Base-by-base conservation (phyloP, 2,888 invertebrate genomes). In the Allygus modestus region DNA sequence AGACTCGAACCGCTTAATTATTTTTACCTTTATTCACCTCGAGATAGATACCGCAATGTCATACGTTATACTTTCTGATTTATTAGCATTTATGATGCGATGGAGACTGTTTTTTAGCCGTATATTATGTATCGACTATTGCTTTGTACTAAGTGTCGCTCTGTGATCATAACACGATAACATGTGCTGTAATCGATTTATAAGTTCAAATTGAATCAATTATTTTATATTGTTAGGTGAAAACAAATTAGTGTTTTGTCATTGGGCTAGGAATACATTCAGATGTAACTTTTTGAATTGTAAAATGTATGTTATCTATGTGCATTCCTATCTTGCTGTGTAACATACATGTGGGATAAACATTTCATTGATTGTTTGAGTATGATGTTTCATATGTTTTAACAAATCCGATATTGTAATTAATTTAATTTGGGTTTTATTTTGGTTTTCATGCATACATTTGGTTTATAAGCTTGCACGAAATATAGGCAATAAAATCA, bases 251-350 rank as follows among this genome's bases (percentile, higher is more conserved):
- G 65, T 65, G 65, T 65, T 28, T 65, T 65, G 65, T 5, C 65
- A 28, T 28, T 17, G 4, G 26, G 28, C 65, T 65, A 65, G 65
- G 17, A 65, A 65, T 65, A 31, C 28, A 65, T 65, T 65, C 31
- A 11, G 20, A 71, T 37, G 71, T 71, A 5, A 41, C 20, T 71
- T 69, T n/a, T 71, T 71, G 71, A 71, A 41, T 20, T 37, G 71
- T 71, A 41, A 28, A 46, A 46, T 77, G 77, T 77, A 77, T 77
- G 77, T 77, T 46, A 46, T 77, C 46, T 77, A 46, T 77, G 77
- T 46, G 77, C 77, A 51, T 77, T 77, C 43, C 77, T 51, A 77
- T 37, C 37, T 71, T 37, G 71, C 71, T 71, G 71, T 69, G 33
- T 71, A 71, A 71, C 71, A 71, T 71, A 71, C 71, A 71, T 71